A percentile compares a stretch with the other conserved stretches of the same genome.
Conservation (phyloP, 53 echinoderm and acorn worm species). For the Actinopyga echinites region DNA sequence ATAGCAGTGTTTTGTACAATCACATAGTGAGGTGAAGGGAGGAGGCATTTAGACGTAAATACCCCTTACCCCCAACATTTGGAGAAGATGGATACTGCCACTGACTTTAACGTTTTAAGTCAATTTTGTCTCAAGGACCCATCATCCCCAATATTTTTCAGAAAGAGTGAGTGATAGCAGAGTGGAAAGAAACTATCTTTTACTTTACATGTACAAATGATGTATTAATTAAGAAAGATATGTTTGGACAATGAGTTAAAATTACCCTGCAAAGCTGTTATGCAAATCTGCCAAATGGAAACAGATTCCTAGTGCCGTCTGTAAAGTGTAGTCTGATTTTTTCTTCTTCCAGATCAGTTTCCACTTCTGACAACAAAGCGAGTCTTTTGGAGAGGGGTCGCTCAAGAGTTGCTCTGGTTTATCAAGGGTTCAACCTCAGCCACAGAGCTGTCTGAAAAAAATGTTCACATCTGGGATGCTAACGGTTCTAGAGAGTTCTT, state of each 20-base stretch:
- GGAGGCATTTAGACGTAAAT: neutral
- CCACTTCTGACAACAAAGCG: constrained; percentile 93
- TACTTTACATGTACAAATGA: too few species aligned
- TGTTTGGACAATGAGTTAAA: too few species aligned
- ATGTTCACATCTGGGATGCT: constrained; percentile 87
- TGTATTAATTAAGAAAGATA: too few species aligned
- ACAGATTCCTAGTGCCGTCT: too few species aligned
- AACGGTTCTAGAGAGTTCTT: constrained; percentile 91
- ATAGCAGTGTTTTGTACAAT: too few species aligned
- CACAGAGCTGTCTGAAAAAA: constrained; percentile 71
- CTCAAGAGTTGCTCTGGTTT: constrained; percentile 93
- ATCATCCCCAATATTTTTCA: too few species aligned
- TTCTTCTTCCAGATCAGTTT: constrained; percentile 70
- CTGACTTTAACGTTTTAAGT: too few species aligned
- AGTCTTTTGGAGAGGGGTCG: constrained; percentile 92
- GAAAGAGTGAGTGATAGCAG: too few species aligned
- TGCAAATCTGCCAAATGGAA: too few species aligned
- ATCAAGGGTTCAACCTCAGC: constrained; percentile 77
- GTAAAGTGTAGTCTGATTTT: neutral
- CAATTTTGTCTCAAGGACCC: too few species aligned
- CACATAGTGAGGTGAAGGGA: neutral
- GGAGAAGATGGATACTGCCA: neutral
- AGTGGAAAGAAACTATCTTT: too few species aligned
- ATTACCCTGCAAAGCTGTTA: too few species aligned
- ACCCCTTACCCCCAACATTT: neutral